Base-by-base conservation (phyloP, 1,140 invertebrate genomes). In the Probaryconus sp. region DNA sequence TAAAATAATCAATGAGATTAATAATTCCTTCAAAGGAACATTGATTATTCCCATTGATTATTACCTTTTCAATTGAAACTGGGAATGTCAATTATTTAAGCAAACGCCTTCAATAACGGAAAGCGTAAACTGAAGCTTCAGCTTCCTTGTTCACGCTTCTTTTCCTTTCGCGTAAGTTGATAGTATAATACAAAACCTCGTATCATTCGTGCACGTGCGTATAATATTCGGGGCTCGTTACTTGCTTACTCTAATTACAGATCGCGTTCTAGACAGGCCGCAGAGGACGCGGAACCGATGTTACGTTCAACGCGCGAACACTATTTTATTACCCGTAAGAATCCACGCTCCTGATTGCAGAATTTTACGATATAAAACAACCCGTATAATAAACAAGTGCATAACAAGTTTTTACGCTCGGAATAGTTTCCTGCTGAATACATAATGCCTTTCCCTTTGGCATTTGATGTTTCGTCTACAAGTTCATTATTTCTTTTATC, bases 151-250 rank as follows among this genome's bases (percentile, higher is more conserved):
- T 61, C 72, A 35, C 45, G 33, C 43, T 65, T 70, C 33, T 69
- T 65, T 70, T 65, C 28, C 53, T 47, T 28, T 65, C 43, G 50
- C 51, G 72, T 75, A 75, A 75, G 17, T 42, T 28, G 56, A 75
- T 75, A 70, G 38, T 51, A 65, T 55, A 75, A 70, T 65, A 40
- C 60, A 75, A 75, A 65, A 55, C 60, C 60, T 45, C 37, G 64
- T 65, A 75, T 75, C 72, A 58, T 65, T 69, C 64, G 42, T 75
- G 58, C 50, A 75, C 64, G 65, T 53, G 65, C 53, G 65, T 75
- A 75, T 69, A 75, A 69, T 75, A 75, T 69, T 69, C 60, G 72
- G 60, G 72, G 72, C 72, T 75, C 65, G 72, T 75, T 75, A 65
- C 72, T 21, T 60, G 47, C 60, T 65, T 75, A 64, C 72, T 75